Evolutionary conservation across 2,888 invertebrate genomes (phyloP).

Genomic region (Pardosa pseudoannulata): DNA sequence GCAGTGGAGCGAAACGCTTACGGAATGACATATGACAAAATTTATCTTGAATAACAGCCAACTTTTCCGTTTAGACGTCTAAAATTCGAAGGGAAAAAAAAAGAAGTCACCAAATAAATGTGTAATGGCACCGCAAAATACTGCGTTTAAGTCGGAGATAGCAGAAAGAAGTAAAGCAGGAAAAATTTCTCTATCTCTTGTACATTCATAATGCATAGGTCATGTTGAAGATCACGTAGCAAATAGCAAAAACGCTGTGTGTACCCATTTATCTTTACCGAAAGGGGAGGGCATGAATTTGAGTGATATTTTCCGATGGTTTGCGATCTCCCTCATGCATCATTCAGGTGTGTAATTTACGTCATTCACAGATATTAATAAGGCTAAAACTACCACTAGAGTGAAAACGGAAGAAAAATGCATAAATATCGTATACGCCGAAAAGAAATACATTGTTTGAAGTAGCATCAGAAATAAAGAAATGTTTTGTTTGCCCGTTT

Average conservation of each 20-base stretch:
- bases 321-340: conserved; percentile 40
- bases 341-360: conserved; percentile 51
- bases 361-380: conserved; percentile 22
- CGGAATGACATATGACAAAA: too few species aligned
- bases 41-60: conserved; percentile 48
- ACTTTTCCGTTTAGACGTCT: conserved; percentile 8
- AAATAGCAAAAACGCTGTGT: conserved; percentile 25
- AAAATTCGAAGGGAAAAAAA: too few species aligned
- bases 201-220: conserved; percentile 57
- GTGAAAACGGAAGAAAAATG: neutral
- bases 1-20: too few species aligned
- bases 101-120: too few species aligned
- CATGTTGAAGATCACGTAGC: conserved; percentile 46
- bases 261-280: neutral
- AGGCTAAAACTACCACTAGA: neutral
- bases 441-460: too few species aligned
- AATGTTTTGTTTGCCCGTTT: too few species aligned
- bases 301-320: conserved; percentile 40
- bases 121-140: conserved; percentile 21
- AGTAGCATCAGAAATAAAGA: too few species aligned
- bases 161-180: neutral
- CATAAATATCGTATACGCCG: too few species aligned
- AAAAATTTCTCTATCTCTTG: conserved; percentile 27
- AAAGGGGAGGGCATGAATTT: conserved; percentile 11
- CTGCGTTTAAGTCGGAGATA: neutral